Evolutionary conservation across 2,797 vertebrate genomes (phyloP).

Genomic region (Semaprochilodus insignis): DNA sequence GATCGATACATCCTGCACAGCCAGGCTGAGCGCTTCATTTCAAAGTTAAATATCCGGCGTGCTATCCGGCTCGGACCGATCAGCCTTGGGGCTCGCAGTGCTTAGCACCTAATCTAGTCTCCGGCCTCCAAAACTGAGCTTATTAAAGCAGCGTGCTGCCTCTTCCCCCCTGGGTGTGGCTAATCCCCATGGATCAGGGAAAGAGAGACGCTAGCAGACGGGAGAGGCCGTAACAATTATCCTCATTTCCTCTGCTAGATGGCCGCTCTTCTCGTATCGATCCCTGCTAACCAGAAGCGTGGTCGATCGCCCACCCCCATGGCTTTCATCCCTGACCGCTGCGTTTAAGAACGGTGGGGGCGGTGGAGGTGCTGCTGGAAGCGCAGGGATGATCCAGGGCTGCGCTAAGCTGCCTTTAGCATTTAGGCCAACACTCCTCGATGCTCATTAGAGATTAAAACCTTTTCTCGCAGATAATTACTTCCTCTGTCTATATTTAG

Average conservation of each 20-base stretch:
- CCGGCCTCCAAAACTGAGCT: constrained; percentile 27
- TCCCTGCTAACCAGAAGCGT: constrained; percentile 57
- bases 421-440: constrained; percentile 37
- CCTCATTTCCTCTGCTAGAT: constrained; percentile 52
- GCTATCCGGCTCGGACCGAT: background rate
- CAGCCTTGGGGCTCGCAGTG: constrained; percentile 9
- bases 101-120: constrained; percentile 35
- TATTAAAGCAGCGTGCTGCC: constrained; percentile 25
- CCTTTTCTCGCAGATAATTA: constrained; percentile 39
- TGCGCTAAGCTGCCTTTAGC: constrained; percentile 33
- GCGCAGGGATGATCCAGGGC: constrained; percentile 10
- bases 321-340: constrained; percentile 41
- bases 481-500: constrained; percentile 42
- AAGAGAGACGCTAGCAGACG: constrained; percentile 22
- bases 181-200: constrained; percentile 41
- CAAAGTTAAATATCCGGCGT: constrained; percentile 8
- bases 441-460: constrained; percentile 49
- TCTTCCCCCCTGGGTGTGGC: constrained; percentile 2
- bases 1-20: background rate
- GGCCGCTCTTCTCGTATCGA: constrained; percentile 54
- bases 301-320: constrained; percentile 43
- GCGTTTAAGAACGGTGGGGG: constrained; percentile 28
- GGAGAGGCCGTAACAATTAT: constrained; percentile 55
- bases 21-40: background rate
- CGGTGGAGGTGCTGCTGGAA: background rate